phyloP scores from a whole-genome alignment of 1,140 invertebrate species.

The Latrodectus geometricus region DNA sequence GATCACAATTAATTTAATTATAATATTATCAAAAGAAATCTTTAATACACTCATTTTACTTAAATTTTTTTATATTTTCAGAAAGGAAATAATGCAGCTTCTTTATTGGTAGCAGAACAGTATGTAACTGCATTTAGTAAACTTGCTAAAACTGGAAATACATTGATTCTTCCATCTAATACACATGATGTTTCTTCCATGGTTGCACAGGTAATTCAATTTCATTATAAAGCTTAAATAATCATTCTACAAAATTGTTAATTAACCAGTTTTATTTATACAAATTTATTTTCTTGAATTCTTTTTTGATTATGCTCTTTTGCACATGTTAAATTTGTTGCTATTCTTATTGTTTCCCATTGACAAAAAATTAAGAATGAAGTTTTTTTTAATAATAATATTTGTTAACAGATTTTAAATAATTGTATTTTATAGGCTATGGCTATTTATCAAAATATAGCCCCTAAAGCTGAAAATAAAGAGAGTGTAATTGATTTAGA shows the following conservation, averaged over 20 bases:
- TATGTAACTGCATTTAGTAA: conserved; percentile 95
- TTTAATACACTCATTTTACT: neutral
- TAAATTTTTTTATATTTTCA: conserved; percentile 65
- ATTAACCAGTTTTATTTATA: no score
- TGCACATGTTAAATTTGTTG: no score
- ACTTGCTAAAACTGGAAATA: conserved; percentile 93
- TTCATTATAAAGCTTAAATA: no score
- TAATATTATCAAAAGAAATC: no score
- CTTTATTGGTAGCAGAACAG: conserved; percentile 92
- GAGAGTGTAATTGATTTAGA: conserved; percentile 11
- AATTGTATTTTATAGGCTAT: conserved; percentile 74
- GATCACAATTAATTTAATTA: no score
- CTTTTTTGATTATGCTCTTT: no score
- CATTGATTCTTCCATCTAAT: conserved; percentile 92
- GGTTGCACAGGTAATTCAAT: conserved; percentile 64
- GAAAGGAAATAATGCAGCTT: conserved; percentile 87
- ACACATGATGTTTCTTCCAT: conserved; percentile 76
- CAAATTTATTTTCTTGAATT: no score
- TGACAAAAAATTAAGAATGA: no score
- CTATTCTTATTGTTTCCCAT: no score
- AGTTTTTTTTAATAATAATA: no score
- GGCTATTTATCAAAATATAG: conserved; percentile 78
- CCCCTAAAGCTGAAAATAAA: conserved; percentile 63
- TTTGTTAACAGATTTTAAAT: neutral
- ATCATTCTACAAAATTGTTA: no score